A percentile compares a stretch with the other conserved stretches of the same genome.
phyloP scores from a whole-genome alignment of 1,140 invertebrate species.

The Papilio dardanus region DNA sequence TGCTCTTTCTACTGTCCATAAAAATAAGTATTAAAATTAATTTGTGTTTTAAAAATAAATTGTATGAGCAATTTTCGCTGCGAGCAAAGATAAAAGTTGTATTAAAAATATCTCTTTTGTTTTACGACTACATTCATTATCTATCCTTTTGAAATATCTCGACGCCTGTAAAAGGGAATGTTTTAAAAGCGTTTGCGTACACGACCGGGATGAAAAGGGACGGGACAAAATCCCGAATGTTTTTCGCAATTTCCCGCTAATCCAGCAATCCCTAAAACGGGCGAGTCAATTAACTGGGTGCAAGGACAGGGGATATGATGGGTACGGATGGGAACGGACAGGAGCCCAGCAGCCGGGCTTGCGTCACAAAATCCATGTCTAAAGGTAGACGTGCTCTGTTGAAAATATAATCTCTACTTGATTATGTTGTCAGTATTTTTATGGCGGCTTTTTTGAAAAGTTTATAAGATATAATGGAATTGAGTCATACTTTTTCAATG shows the following conservation, averaged over 20 bases:
- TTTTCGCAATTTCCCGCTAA: conserved; percentile 39
- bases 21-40: not conserved
- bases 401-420: conserved; percentile 22
- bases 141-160: conserved; percentile 19
- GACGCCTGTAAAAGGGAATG: not conserved
- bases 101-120: conserved; percentile 17
- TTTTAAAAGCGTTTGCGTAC: conserved; percentile 21
- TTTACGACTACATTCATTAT: conserved; percentile 19
- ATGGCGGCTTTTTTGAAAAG: not conserved
- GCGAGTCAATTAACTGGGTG: conserved; percentile 50
- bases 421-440: not conserved
- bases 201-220: conserved; percentile 7
- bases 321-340: conserved; percentile 17
- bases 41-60: conserved; percentile 1
- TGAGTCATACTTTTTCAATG: not conserved
- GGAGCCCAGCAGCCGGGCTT: conserved; percentile 16
- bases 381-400: not conserved
- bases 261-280: conserved; percentile 46
- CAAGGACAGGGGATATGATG: conserved; percentile 34
- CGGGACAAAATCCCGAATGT: conserved; percentile 22
- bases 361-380: not conserved
- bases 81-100: conserved; percentile 8
- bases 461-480: not conserved
- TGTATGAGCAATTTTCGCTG: conserved; percentile 9
- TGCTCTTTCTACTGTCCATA: not conserved